Conservation (phyloP, 2,113 vertebrate genomes). For the Pagrus major region DNA sequence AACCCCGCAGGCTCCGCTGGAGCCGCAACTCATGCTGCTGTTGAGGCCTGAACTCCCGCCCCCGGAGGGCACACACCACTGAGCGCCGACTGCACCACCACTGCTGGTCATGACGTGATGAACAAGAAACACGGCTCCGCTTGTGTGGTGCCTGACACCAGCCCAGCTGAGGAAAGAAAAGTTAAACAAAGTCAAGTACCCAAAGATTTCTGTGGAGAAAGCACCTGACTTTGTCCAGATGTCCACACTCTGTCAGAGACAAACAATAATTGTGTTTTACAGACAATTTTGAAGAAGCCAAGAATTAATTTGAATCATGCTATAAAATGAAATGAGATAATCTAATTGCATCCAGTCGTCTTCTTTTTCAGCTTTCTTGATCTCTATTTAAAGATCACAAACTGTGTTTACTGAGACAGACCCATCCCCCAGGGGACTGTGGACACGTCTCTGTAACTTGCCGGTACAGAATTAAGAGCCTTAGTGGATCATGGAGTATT, state of each 20-base stretch:
- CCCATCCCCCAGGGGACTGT: neutral
- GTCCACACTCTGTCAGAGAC: neutral
- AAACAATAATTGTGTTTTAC: neutral
- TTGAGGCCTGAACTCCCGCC: constrained; percentile 91
- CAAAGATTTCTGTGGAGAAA: neutral
- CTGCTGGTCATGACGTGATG: constrained; percentile 84
- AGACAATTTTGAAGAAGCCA: neutral
- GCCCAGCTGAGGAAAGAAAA: constrained; percentile 68
- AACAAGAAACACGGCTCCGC: constrained; percentile 85
- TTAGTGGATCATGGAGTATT: constrained; percentile 45
- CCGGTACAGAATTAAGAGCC: constrained; percentile 44
- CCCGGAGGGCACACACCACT: constrained; percentile 93
- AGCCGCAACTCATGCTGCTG: constrained; percentile 91
- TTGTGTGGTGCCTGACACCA: constrained; percentile 82
- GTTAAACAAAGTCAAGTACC: neutral
- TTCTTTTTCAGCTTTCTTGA: neutral
- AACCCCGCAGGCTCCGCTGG: constrained; percentile 88
- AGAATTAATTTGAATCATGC: neutral
- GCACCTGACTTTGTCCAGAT: neutral
- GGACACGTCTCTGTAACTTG: neutral
- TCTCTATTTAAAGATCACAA: neutral
- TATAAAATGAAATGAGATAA: no score
- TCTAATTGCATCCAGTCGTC: neutral
- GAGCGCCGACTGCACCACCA: constrained; percentile 87
- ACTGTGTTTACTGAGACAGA: neutral